phyloP scores from a whole-genome alignment of 2,113 vertebrate species.

The Nothocercus nigrocapillus region DNA sequence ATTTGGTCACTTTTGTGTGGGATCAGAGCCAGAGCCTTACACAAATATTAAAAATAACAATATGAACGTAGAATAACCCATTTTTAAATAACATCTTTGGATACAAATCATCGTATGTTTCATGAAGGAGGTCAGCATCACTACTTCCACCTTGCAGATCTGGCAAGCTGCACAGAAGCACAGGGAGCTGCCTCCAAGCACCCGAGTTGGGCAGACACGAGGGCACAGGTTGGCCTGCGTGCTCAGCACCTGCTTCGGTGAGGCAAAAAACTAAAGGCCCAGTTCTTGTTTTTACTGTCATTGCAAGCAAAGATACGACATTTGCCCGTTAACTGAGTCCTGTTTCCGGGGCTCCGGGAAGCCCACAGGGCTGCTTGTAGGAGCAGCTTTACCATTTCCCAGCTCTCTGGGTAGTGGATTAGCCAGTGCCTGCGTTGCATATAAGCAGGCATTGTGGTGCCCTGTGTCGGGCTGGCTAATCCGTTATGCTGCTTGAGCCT shows the following conservation, averaged over 20 bases:
- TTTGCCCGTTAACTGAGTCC: background rate
- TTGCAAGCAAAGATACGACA: background rate
- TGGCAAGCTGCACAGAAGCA: fast-evolving
- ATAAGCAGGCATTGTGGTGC: background rate
- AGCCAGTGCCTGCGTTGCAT: background rate
- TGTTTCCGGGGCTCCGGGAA: background rate
- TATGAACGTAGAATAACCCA: background rate
- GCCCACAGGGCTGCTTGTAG: background rate
- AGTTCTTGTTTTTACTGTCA: background rate
- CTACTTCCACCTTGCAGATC: background rate
- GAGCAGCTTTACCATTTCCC: background rate
- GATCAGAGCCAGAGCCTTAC: background rate
- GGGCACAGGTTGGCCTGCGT: background rate
- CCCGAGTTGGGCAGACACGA: background rate
- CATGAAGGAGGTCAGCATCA: background rate
- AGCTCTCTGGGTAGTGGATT: background rate
- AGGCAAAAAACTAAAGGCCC: background rate
- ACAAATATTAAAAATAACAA: background rate
- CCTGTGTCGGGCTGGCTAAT: background rate
- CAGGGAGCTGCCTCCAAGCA: background rate
- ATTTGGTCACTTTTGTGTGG: background rate
- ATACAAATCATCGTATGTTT: background rate
- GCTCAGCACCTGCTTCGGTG: background rate
- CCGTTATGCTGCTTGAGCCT: background rate
- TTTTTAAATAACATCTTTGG: background rate